These are phyloP conservation scores for Mesocricetus auratus DNA, from an alignment of 2,113 vertebrate species.

Conservation along the genomic window DNA sequence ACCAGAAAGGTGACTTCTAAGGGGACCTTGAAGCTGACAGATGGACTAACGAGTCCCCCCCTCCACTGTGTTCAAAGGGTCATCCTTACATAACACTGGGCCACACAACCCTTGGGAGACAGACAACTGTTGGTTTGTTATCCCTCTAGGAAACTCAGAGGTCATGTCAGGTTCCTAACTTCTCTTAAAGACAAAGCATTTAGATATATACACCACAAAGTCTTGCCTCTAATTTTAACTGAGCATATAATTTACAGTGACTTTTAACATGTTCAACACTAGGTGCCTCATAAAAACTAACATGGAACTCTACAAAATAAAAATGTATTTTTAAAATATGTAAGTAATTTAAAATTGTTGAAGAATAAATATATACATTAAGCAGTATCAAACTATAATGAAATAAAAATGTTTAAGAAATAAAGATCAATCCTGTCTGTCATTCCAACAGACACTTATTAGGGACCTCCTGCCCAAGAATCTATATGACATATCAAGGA, in stretches of 20 bases:
- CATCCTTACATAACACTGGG: neutral
- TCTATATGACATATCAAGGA: neutral
- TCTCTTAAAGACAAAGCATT: neutral
- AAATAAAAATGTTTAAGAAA: neutral
- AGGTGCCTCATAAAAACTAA: neutral
- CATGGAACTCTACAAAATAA: neutral
- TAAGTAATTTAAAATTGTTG: neutral
- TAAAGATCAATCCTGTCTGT: neutral
- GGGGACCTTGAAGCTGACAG: neutral
- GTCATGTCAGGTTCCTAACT: neutral
- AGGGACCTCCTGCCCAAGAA: neutral
- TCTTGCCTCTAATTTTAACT: neutral
- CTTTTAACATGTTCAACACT: neutral
- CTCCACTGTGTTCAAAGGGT: neutral
- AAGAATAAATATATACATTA: neutral
- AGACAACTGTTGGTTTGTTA: neutral
- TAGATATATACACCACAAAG: neutral
- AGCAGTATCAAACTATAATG: neutral
- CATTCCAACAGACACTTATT: neutral
- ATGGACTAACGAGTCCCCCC: neutral
- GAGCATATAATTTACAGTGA: neutral
- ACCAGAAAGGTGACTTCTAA: conserved; percentile 42
- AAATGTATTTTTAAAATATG: neutral
- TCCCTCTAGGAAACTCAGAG: neutral
- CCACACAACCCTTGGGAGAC: neutral